Conservation (phyloP, 2,797 vertebrate genomes). For the Myiotriccus ornatus region DNA sequence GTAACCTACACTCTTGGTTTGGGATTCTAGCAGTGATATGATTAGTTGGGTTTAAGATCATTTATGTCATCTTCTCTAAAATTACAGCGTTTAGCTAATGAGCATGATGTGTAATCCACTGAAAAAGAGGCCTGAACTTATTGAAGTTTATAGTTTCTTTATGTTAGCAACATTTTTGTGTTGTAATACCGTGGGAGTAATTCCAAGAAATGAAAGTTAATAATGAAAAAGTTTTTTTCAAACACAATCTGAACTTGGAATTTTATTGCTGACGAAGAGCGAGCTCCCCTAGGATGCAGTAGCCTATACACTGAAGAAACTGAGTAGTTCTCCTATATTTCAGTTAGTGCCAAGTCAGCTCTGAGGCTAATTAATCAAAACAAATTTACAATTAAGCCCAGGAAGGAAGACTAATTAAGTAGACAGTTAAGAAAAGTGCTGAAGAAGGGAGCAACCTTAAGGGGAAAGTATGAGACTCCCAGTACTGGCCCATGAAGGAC, state of each 20-base stretch:
- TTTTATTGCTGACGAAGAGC: conserved; percentile 54
- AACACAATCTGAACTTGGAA: conserved; percentile 36
- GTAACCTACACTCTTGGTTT: neutral
- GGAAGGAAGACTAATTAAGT: conserved; percentile 69
- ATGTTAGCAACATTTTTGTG: neutral
- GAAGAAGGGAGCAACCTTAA: conserved; percentile 57
- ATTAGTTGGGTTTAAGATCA: neutral
- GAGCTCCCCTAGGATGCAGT: conserved; percentile 30
- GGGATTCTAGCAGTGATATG: neutral
- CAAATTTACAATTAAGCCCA: conserved; percentile 73
- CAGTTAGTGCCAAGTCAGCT: conserved; percentile 68
- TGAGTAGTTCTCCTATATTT: conserved; percentile 38
- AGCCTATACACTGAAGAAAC: conserved; percentile 38
- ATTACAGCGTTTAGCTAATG: neutral
- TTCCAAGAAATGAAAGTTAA: conserved; percentile 10
- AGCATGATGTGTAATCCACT: neutral
- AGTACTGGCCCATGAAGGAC: conserved; percentile 44
- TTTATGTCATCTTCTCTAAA: neutral
- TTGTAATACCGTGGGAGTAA: neutral
- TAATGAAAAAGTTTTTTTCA: neutral
- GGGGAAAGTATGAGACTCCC: conserved; percentile 8
- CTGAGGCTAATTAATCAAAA: conserved; percentile 77
- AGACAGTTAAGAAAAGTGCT: conserved; percentile 64
- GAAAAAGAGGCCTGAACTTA: neutral
- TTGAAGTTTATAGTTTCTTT: neutral